Percentiles rank a stretch among this genome's conserved stretches.
Conservation (phyloP, 2,888 invertebrate genomes). For the Cloeon dipterum region DNA sequence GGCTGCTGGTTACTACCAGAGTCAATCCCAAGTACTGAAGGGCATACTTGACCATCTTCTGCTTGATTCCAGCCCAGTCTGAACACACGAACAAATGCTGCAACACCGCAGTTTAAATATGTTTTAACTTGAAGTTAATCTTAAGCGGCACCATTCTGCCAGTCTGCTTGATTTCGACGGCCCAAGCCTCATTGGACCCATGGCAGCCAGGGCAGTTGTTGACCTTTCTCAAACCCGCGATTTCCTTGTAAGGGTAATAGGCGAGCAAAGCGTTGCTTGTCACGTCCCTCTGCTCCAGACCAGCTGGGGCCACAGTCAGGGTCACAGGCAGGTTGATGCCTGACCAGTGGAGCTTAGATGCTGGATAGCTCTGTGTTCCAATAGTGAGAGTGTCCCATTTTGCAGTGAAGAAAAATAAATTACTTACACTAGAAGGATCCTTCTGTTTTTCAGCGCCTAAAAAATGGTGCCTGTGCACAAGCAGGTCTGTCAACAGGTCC, state of each 20-base stretch:
- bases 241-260: conserved; percentile 66
- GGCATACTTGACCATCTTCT: neutral
- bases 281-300: conserved; percentile 78
- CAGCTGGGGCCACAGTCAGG: conserved; percentile 78
- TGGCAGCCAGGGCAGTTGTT: conserved; percentile 84
- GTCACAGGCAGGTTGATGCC: conserved; percentile 70
- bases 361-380: conserved; percentile 48
- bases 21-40: neutral
- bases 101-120: neutral
- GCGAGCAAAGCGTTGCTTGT: conserved; percentile 61
- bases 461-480: conserved; percentile 56
- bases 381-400: conserved; percentile 4
- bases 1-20: neutral
- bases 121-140: neutral
- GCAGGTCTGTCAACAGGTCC: conserved; percentile 76
- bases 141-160: conserved; percentile 36
- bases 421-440: neutral
- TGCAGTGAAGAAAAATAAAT: neutral
- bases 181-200: conserved; percentile 62
- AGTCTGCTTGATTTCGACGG: conserved; percentile 56
- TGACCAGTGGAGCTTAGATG: conserved; percentile 93
- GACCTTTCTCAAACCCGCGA: conserved; percentile 56
- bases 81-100: neutral
- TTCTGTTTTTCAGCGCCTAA: conserved; percentile 35
- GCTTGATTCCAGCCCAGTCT: neutral